A percentile compares a stretch with the other conserved stretches of the same genome.
Evolutionary conservation across 2,888 invertebrate genomes (phyloP).

Genomic region (Isotomurus palustris): DNA sequence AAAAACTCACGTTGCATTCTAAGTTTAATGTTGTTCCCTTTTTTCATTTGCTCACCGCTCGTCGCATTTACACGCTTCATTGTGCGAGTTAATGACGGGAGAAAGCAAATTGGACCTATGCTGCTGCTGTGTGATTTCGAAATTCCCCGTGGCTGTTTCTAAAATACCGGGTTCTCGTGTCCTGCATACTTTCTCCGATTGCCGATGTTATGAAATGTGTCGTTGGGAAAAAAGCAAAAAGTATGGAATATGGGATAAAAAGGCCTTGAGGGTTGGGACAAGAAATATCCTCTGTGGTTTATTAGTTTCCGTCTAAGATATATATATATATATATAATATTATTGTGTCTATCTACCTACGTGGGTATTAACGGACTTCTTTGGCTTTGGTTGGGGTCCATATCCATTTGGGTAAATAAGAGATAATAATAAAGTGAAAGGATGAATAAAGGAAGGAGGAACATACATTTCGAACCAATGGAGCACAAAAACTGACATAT

Average conservation of each 20-base stretch:
- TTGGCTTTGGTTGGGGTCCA: neutral
- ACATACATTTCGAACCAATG: neutral
- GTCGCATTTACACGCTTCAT: neutral
- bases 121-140: constrained; percentile 11
- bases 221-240: too few relatives aligned
- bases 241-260: too few relatives aligned
- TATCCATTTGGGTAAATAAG: constrained; percentile 4
- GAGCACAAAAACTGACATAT: constrained; percentile 12
- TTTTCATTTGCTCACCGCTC: constrained; percentile 4
- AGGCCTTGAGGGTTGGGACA: too few relatives aligned
- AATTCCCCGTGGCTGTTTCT: constrained; percentile 11
- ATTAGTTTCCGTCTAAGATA: too few relatives aligned
- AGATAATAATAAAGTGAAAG: neutral
- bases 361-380: too few relatives aligned
- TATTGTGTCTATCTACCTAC: too few relatives aligned
- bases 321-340: too few relatives aligned
- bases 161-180: too few relatives aligned
- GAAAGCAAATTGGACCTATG: constrained; percentile 9
- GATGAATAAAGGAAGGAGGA: neutral
- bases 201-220: too few relatives aligned
- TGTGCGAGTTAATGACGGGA: constrained; percentile 8
- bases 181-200: too few relatives aligned
- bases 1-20: too few relatives aligned
- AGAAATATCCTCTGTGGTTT: too few relatives aligned
- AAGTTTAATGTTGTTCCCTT: neutral